Evolutionary conservation across 2,888 invertebrate species (phyloP), one percentile per base, ranked within the genome.

Genomic region (Stenchaetothrips biformis): DNA sequence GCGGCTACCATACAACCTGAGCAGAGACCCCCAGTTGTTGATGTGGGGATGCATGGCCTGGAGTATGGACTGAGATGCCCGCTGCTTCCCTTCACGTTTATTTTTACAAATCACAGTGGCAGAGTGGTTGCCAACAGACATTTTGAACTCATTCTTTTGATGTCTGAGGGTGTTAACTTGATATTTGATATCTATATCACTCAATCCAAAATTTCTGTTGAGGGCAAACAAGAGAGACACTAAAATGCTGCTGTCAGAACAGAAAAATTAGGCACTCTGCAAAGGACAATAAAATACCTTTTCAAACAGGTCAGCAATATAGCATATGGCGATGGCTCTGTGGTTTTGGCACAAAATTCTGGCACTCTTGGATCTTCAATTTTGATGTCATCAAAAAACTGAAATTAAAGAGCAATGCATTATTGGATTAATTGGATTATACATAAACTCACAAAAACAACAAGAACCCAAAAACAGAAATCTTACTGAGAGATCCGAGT

Each of bases 1-100:
- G 67, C 94, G 92, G 84, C 95, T 96, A 80, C 97, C 98, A 87
- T 99, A 99, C 53, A 99, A 90, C 0, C 98, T 92, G 13, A 99
- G 88, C 78, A 99, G 89, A 0, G 98, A 96, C 80, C 98, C 98
- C 97, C 98, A 98, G 2, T 94, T 96, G 48, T 91, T 92, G 80
- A 99, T 94, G 86, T 98, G 96, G 0, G 99, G 98, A 89, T 99
- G 99, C 48, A 99, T 89, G 80, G 93, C 91, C 90, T 95, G 94
- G 78, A 99, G 88, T 83, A 99, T 96, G 11, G 94, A 92, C 87
- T 99, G 99, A 7, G 98, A 95, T 25, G 99, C 99, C 83, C 94
- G 89, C 86, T 99, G 99, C 86, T 98, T 98, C 8, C 98, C 99
- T 83, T 96, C 96, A 84, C 96, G 92, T 87, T 99, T 99, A 88